Percentiles rank a stretch among this genome's conserved stretches.
Conservation (phyloP, 64 coral and sea anemone species). For the Cladopsammia gracilis region DNA sequence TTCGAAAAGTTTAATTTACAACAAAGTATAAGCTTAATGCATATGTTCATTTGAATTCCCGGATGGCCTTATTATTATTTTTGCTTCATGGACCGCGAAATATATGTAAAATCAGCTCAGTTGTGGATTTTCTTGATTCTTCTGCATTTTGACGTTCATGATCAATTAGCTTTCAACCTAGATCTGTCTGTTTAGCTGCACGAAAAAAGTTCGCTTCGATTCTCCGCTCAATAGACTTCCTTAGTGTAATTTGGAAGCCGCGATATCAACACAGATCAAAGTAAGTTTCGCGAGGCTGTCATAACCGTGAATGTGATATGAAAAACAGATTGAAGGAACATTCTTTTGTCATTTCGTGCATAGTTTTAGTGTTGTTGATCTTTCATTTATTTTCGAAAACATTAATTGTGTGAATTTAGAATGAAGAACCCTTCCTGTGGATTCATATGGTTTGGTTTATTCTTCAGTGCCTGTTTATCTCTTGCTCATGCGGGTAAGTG, state of each 20-base stretch:
- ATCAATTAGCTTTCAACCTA: neutral
- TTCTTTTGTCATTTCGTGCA: too few relatives aligned
- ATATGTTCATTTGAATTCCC: too few relatives aligned
- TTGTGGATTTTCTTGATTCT: neutral
- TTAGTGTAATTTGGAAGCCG: neutral
- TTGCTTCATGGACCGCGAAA: constrained; percentile 10
- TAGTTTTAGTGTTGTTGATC: neutral
- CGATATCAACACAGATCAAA: too few relatives aligned
- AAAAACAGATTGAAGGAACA: too few relatives aligned
- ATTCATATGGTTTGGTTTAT: neutral
- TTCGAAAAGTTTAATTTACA: too few relatives aligned
- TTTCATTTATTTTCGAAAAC: neutral
- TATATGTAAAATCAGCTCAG: neutral
- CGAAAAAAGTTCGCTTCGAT: neutral
- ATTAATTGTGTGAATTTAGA: neutral
- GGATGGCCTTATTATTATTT: neutral
- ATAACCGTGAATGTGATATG: too few relatives aligned
- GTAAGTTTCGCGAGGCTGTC: too few relatives aligned
- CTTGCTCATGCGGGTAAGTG: neutral
- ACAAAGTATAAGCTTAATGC: too few relatives aligned
- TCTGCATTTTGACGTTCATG: neutral
- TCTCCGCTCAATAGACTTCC: neutral
- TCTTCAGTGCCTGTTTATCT: neutral
- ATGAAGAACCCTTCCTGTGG: neutral
- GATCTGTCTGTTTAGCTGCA: neutral